These are phyloP conservation scores for Drosophila yakuba DNA, from an alignment of 1,140 invertebrate species.

Conservation along the genomic window DNA sequence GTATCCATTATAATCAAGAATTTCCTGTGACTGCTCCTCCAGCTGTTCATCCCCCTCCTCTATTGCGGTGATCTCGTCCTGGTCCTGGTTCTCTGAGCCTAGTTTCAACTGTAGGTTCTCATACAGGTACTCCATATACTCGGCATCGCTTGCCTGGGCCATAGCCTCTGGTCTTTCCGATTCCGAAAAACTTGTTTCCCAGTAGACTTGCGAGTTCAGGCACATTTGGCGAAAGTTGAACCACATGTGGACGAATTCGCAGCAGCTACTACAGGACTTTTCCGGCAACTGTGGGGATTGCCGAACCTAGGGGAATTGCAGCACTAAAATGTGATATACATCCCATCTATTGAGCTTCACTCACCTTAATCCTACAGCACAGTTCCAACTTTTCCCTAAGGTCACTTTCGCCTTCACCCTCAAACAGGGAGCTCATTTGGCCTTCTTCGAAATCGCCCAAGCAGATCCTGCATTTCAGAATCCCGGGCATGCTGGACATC, in stretches of 20 bases:
- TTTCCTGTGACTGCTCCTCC: conserved; percentile 4
- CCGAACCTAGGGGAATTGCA: conserved; percentile 35
- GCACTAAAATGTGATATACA: neutral
- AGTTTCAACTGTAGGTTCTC: conserved; percentile 25
- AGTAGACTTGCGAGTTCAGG: conserved; percentile 68
- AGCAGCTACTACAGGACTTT: conserved; percentile 59
- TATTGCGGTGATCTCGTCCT: conserved; percentile 4
- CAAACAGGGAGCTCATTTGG: conserved; percentile 59
- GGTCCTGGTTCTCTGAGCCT: neutral
- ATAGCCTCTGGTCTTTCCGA: conserved; percentile 22
- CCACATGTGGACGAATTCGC: conserved; percentile 67
- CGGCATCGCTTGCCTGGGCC: conserved; percentile 30
- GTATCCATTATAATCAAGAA: neutral
- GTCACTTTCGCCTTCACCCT: neutral
- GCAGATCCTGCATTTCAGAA: conserved; percentile 70
- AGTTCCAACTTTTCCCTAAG: conserved; percentile 52
- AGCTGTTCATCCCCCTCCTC: neutral
- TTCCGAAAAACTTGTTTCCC: conserved; percentile 35
- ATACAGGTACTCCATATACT: conserved; percentile 56
- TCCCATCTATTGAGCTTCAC: neutral
- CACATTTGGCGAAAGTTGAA: conserved; percentile 72
- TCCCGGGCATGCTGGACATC: conserved; percentile 8
- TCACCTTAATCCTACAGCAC: conserved; percentile 67
- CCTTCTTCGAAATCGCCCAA: conserved; percentile 51
- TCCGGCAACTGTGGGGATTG: conserved; percentile 37